Conservation (phyloP, 1,140 invertebrate species). For the Diplogasteroides magnus region DNA sequence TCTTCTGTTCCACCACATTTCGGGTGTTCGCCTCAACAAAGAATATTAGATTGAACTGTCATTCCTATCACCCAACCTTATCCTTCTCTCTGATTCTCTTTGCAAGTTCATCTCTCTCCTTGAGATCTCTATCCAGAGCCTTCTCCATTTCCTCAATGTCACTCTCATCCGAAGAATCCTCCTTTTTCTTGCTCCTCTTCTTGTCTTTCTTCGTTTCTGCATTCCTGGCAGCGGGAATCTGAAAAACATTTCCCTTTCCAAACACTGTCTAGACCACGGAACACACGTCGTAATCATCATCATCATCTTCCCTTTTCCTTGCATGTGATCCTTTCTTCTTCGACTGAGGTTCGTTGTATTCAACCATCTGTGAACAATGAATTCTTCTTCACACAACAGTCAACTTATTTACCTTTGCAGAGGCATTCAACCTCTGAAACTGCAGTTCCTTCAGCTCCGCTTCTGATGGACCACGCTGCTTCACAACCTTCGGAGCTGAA, state of each 20-base stretch:
- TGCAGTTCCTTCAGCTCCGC: slow-evolving; percentile 10
- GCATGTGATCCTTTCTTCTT: too few relatives aligned
- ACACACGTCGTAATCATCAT: too few relatives aligned
- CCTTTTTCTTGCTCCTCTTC: slow-evolving; percentile 59
- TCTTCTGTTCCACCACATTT: too few relatives aligned
- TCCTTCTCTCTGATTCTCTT: slow-evolving; percentile 80
- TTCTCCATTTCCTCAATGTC: slow-evolving; percentile 57
- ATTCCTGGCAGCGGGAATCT: too few relatives aligned
- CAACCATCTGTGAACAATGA: too few relatives aligned
- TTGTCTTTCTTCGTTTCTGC: slow-evolving; percentile 33
- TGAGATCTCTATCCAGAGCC: slow-evolving; percentile 71
- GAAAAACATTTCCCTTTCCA: too few relatives aligned
- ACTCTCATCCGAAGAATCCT: slow-evolving; percentile 58
- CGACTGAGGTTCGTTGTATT: too few relatives aligned
- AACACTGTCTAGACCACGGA: too few relatives aligned
- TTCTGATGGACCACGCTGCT: slow-evolving; percentile 8
- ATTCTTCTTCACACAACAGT: too few relatives aligned
- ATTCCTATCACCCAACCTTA: too few relatives aligned
- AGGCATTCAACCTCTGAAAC: slow-evolving; percentile 5
- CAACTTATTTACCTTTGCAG: slow-evolving; percentile 9
- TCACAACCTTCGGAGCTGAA: not conserved
- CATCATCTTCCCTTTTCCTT: too few relatives aligned
- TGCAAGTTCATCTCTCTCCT: slow-evolving; percentile 89
- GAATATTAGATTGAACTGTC: too few relatives aligned
- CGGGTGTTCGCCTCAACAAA: slow-evolving; percentile 58